Evolutionary conservation across 2,888 invertebrate species (phyloP), one percentile per base, ranked within the genome.

Genomic region (Drosophila anomalata): DNA sequence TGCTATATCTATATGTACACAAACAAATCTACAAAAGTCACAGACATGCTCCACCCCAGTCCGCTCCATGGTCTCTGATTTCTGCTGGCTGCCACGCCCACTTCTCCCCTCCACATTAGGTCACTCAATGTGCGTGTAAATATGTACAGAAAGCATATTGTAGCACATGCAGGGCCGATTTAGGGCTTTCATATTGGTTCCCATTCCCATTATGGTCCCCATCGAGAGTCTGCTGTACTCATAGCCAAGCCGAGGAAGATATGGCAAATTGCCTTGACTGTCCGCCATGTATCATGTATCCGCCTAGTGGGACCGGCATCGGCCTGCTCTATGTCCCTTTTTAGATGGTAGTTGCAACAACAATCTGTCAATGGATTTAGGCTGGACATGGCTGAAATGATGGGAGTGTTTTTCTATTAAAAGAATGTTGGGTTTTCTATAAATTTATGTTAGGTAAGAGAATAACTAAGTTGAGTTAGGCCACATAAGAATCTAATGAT

Each of bases 1-100:
- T 63, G 87, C 87, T 88, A 86, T 88, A 86, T 86, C 89, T 88
- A 86, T 86, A 86, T 86, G 89, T 86, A 86, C 87, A 84, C 85
- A 87, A 86, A 88, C 85, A 86, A 87, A 88, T 88, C 87, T 88
- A 88, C 88, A 88, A 88, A 84, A 83, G 86, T 73, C 86, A 73
- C 82, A 81, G 82, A 85, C 82, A 81, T 78, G 87, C 75, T 85
- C 67, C 77, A 74, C 68, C 59, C 47, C 36, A 39, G 52, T 1
- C 53, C 39, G 50, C 17, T 42, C 63, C 29, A 5, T 50, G 14
- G 58, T 54, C 26, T n/a, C 42, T 7, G 12, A 33, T 52, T 2
- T 26, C 26, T 11, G 29, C 33, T 3, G 8, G 3, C 52, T 48
- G 20, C 67, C 36, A 41, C 26, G 12, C 33, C 47, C 51, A 4